phyloP scores from a whole-genome alignment of 2,113 vertebrate genomes.

The Phycodurus eques region DNA sequence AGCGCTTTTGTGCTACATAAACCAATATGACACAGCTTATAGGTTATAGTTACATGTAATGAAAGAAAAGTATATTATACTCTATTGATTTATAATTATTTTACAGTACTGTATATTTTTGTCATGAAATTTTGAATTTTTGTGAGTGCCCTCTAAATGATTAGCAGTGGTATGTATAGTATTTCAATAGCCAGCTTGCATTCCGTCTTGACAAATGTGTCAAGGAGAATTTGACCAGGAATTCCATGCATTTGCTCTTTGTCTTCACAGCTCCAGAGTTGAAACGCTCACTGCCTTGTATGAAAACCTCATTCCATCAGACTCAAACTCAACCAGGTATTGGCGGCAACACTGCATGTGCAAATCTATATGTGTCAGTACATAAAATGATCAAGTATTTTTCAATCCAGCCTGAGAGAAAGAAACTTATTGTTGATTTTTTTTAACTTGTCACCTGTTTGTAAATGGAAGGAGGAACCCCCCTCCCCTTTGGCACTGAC shows the following conservation, averaged over 20 bases:
- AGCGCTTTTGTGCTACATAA: no score
- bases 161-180: background rate
- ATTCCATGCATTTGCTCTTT: constrained; percentile 24
- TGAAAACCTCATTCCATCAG: constrained; percentile 48
- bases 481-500: background rate
- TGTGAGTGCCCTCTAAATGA: background rate
- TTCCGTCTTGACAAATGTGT: constrained; percentile 17
- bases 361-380: background rate
- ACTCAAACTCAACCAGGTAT: constrained; percentile 59
- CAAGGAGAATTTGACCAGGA: constrained; percentile 15
- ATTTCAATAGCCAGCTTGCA: constrained; percentile 27
- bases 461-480: constrained; percentile 1
- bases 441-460: background rate
- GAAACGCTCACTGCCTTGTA: constrained; percentile 43
- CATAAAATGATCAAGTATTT: background rate
- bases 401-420: background rate
- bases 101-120: no score
- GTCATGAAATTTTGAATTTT: background rate
- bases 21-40: no score
- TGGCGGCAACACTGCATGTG: background rate
- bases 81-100: no score
- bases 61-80: no score
- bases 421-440: background rate
- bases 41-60: no score
- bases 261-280: constrained; percentile 37